Conservation (phyloP, 2,113 vertebrate genomes). For the Spilogale gracilis region DNA sequence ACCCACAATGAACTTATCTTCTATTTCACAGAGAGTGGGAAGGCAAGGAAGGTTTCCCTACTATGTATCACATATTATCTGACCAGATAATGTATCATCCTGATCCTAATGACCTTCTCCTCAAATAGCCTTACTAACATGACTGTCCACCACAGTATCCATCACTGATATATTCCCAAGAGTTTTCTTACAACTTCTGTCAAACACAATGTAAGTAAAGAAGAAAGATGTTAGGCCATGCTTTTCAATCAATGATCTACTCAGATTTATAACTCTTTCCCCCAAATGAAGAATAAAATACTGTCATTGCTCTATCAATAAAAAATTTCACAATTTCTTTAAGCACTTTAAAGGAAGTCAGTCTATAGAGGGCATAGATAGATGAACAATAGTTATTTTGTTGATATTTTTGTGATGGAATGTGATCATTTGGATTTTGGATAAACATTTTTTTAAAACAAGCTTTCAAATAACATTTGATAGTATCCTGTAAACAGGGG, state of each 20-base stretch:
- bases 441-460: background rate
- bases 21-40: background rate
- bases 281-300: background rate
- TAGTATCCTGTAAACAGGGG: background rate
- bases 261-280: background rate
- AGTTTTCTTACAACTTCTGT: background rate
- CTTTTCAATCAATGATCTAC: background rate
- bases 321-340: background rate
- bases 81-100: background rate
- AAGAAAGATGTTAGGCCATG: background rate
- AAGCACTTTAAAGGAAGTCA: background rate
- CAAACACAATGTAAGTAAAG: background rate
- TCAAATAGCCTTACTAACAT: background rate
- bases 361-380: background rate
- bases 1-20: background rate
- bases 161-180: background rate
- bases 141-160: background rate
- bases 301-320: background rate
- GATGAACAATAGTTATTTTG: background rate
- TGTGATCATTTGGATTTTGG: background rate
- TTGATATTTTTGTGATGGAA: background rate
- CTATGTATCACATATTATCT: background rate
- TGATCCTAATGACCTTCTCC: background rate
- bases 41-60: background rate
- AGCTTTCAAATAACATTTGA: background rate